Evolutionary conservation across 35 echinoderm and acorn worm genomes (phyloP).

Genomic region (Chiridota heheva): DNA sequence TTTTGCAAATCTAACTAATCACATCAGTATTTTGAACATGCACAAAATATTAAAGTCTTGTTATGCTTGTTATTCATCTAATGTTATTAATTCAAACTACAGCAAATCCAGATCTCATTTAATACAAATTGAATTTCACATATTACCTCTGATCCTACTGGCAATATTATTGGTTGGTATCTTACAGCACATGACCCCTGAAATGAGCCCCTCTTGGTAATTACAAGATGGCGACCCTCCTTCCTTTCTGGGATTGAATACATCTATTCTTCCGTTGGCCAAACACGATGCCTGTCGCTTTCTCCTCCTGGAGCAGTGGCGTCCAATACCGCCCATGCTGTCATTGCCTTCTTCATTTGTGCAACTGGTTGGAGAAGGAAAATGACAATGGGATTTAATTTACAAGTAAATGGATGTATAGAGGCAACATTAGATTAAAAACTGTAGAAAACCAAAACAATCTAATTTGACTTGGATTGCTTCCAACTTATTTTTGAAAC

Average conservation of each 20-base stretch:
- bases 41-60: too few relatives aligned
- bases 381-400: background rate
- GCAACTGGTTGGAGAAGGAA: constrained; percentile 37
- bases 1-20: too few relatives aligned
- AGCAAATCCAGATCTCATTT: too few relatives aligned
- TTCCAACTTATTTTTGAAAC: too few relatives aligned
- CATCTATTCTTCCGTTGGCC: constrained; percentile 69
- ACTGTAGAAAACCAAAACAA: too few relatives aligned
- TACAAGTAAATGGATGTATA: background rate
- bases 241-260: constrained; percentile 42
- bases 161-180: constrained; percentile 41
- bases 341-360: constrained; percentile 35
- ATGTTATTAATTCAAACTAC: too few relatives aligned
- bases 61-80: too few relatives aligned
- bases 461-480: too few relatives aligned
- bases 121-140: too few relatives aligned
- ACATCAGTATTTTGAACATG: too few relatives aligned
- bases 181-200: constrained; percentile 74
- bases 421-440: background rate
- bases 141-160: too few relatives aligned
- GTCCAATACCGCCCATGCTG: constrained; percentile 56
- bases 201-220: constrained; percentile 66
- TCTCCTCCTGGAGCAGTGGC: constrained; percentile 73
- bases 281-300: constrained; percentile 55
- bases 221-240: constrained; percentile 52